Base-by-base conservation (phyloP, 2,797 vertebrate species). In the Borostomias antarcticus region DNA sequence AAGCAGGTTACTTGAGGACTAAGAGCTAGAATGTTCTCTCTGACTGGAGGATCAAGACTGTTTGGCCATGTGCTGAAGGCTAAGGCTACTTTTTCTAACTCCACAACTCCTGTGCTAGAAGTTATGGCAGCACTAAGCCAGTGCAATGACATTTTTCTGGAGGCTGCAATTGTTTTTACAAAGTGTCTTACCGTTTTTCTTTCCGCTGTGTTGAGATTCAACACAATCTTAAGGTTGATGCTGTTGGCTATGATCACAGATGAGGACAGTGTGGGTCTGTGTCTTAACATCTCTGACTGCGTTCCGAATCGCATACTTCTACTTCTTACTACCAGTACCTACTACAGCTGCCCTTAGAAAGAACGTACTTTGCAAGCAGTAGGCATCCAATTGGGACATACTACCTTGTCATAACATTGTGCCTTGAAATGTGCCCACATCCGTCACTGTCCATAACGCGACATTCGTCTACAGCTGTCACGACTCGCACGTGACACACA, bases 131-230 rank as follows among this genome's bases (percentile, higher is more conserved):
- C 73, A 51, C 3, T 78, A 1, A 76, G 66, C 23, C 51, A 68
- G n/a, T 80, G 75, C 70, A 81, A 45, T 26, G 80, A 82, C 52
- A 54, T 74, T 52, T 13, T 85, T 1, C 77, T 88, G 62, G 74
- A 68, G 28, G 9, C 47, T 1, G 80, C 81, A 0, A 72, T 86
- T 0, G 66, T 70, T n/a, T 37, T 89, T 64, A 79, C 71, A 51
- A 64, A 74, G 33, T 43, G 40, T 19, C 10, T 83, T 0, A 58
- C 66, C 0, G 15, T 68, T 8, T 81, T 72, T 51, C 74, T 89
- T 1, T 75, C 81, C 0, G 10, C 70, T 50, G 40, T 82, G 76
- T 67, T 88, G 61, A 74, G 62, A 69, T 50, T 88, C 53, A 90
- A 87, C 0, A 3, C 9, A 0, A 64, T 76, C 33, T 63, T 86